Evolutionary conservation across 2,113 vertebrate genomes (phyloP), one percentile per base, ranked within the genome.

Genomic region (Mesoclemmys tuberculata): DNA sequence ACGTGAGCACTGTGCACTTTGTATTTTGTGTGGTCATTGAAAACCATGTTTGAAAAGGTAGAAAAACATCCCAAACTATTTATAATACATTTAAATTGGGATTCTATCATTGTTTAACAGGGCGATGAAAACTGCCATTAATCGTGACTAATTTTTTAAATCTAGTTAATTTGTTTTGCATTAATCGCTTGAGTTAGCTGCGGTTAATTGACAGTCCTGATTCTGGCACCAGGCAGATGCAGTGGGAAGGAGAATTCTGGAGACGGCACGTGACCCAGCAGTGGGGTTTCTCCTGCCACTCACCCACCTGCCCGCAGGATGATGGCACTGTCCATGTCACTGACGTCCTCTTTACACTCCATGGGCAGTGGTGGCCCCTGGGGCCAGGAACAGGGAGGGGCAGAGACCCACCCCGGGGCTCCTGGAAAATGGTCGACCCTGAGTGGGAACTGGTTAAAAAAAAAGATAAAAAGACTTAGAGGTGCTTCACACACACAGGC

Each of bases 321-420:
- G 94, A 99, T 98, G 90, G 99, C 99, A 3, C 99, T 99, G 98
- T 99, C 99, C 0, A 98, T 98, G 97, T 99, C 99, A 77, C 99
- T 99, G 97, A 98, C 98, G 95, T 99, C 99, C 94, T 99, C 99
- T 97, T 99, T 99, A 86, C 96, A 98, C 94, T 99, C 99, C 94
- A 99, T 98, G 95, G 92, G 46, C 81, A 79, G 84, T 90, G 27
- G 24, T 54, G n/a, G 51, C 49, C 31, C 86, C 92, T 19, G 91
- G 88, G 89, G 82, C 85, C 79, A 75, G 38, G 77, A 81, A 44
- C 77, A 46, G 84, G 58, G 41, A 5, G 0, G 27, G 31, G 58
- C 78, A 85, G 92, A 89, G 75, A 52, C 75, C 93, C 75, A 61
- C 55, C 58, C 93, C 88, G 35, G 84, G 85, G 31, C 44, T 55